A percentile compares a stretch with the other conserved stretches of the same genome.
Conservation (phyloP, 2,888 invertebrate species). For the Marasmarcha lunaedactyla region DNA sequence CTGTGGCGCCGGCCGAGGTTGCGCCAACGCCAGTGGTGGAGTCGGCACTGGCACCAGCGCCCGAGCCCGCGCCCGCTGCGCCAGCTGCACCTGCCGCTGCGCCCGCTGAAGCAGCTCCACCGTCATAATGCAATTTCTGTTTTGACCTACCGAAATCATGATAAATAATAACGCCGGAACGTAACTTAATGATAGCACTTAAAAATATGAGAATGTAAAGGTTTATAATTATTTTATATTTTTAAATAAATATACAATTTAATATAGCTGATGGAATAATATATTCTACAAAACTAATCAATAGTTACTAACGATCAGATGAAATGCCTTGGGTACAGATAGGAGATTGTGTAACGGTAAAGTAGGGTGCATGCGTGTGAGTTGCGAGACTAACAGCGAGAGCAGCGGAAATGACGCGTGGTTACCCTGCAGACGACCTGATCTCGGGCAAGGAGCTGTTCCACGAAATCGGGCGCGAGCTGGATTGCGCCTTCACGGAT, state of each 20-base stretch:
- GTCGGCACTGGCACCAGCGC: constrained; percentile 16
- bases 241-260: neutral
- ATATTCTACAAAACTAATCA: constrained; percentile 20
- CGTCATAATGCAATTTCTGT: neutral
- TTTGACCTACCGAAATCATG: no score
- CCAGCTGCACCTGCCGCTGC: constrained; percentile 18
- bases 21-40: no score
- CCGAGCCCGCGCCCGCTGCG: constrained; percentile 20
- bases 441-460: constrained; percentile 90
- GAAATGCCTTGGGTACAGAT: constrained; percentile 10
- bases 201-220: neutral
- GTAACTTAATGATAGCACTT: no score
- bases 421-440: constrained; percentile 79
- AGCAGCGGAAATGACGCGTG: constrained; percentile 26
- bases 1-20: constrained; percentile 20
- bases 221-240: neutral
- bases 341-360: constrained; percentile 6
- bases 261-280: constrained; percentile 62
- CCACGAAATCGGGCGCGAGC: constrained; percentile 91
- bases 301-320: constrained; percentile 15
- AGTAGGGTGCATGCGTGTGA: constrained; percentile 31
- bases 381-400: constrained; percentile 16
- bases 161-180: no score
- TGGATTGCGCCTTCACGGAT: constrained; percentile 91
- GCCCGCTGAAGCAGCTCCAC: constrained; percentile 15